Conservation (phyloP, 2,888 invertebrate genomes). For the Perdita meconis region DNA sequence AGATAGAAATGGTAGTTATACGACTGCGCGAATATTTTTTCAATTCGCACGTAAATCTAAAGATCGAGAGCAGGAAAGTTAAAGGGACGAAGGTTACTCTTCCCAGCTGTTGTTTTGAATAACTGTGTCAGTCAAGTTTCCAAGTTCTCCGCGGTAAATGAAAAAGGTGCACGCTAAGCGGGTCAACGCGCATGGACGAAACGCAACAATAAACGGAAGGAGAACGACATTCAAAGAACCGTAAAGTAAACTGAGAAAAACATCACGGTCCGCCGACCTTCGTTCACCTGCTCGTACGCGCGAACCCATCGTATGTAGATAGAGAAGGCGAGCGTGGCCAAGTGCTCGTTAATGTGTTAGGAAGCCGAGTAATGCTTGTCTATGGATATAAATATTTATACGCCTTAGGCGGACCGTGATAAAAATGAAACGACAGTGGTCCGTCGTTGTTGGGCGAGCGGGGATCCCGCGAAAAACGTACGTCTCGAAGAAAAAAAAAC, state of each 20-base stretch:
- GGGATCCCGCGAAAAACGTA: constrained; percentile 32
- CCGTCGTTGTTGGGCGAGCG: constrained; percentile 8
- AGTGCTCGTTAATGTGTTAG: constrained; percentile 66
- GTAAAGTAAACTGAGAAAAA: constrained; percentile 66
- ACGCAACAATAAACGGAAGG: constrained; percentile 66
- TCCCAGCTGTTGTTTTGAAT: neutral
- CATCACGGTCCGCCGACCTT: constrained; percentile 64
- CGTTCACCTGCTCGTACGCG: constrained; percentile 61
- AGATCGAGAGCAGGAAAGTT: too few relatives aligned
- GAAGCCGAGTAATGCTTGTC: constrained; percentile 57
- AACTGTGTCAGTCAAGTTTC: neutral
- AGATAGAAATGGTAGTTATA: too few relatives aligned
- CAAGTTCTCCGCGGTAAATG: constrained; percentile 10
- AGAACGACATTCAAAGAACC: constrained; percentile 66
- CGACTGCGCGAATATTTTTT: too few relatives aligned
- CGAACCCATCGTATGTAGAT: constrained; percentile 49
- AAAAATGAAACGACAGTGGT: constrained; percentile 49
- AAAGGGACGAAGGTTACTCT: neutral
- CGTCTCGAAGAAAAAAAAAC: constrained; percentile 53
- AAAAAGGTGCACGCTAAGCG: constrained; percentile 40
- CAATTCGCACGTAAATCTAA: too few relatives aligned
- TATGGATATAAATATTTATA: constrained; percentile 64
- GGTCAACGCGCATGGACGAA: constrained; percentile 47
- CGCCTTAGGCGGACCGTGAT: constrained; percentile 49
- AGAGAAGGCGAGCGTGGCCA: constrained; percentile 51